Conservation (phyloP, 2,797 vertebrate genomes). For the Bovichtus variegatus region DNA sequence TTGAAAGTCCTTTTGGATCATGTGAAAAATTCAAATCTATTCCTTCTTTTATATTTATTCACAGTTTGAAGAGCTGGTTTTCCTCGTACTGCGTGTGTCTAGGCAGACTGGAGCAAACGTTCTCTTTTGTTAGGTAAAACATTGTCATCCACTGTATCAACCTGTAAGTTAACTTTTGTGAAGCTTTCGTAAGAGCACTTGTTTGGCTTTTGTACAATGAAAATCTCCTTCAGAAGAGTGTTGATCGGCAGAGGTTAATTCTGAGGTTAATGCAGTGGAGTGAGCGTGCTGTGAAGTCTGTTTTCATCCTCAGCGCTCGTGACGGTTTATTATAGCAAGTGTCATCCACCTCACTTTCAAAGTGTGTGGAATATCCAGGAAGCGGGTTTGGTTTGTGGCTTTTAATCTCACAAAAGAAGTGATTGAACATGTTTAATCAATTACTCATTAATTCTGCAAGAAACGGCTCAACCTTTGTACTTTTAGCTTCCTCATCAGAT, state of each 20-base stretch:
- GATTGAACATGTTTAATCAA: neutral
- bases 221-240: no score
- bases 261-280: conserved; percentile 26
- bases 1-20: no score
- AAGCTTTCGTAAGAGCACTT: neutral
- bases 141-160: neutral
- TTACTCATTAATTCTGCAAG: neutral
- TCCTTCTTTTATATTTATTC: no score
- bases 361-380: neutral
- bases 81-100: no score
- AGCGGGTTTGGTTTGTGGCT: neutral
- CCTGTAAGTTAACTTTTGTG: conserved; percentile 6
- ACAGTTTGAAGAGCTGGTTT: no score
- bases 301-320: neutral
- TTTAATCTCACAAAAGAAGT: neutral
- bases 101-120: no score
- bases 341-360: neutral
- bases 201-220: neutral
- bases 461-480: no score
- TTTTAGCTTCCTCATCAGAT: neutral
- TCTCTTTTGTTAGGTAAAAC: no score
- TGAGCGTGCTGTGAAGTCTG: neutral
- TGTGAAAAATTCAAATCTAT: no score
- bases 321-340: neutral
- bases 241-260: conserved; percentile 38